phyloP scores from a whole-genome alignment of 2,113 vertebrate genomes.

The Nothobranchius furzeri region DNA sequence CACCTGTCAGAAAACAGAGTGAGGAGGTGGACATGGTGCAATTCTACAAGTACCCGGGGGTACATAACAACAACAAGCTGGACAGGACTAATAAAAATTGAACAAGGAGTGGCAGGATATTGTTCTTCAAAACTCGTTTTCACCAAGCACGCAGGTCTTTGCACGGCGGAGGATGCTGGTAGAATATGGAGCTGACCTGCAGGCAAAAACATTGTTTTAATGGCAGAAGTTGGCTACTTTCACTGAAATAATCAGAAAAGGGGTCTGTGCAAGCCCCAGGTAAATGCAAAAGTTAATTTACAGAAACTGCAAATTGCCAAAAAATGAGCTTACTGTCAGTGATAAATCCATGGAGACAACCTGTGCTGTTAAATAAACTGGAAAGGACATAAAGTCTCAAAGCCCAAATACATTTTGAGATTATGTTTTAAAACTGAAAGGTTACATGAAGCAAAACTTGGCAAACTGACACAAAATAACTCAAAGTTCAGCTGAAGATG shows the following conservation, averaged over 20 bases:
- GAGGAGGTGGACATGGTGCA: conserved; percentile 57
- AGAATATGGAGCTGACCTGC: conserved; percentile 10
- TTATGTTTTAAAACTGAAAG: neutral
- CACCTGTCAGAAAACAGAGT: conserved; percentile 62
- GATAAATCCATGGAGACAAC: neutral
- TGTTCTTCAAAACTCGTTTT: conserved; percentile 44
- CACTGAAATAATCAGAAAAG: neutral
- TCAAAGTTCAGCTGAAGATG: conserved; percentile 3
- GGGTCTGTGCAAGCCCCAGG: neutral
- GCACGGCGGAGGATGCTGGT: conserved; percentile 22
- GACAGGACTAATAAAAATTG: conserved; percentile 59
- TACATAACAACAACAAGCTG: conserved; percentile 47
- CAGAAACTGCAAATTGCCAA: neutral
- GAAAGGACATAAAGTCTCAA: neutral
- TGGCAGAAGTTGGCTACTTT: conserved; percentile 3
- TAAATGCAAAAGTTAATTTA: conserved; percentile 6
- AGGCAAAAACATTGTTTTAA: conserved; percentile 1
- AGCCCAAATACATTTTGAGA: neutral
- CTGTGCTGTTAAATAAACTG: neutral
- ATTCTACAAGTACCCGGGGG: conserved; percentile 43
- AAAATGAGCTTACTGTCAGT: neutral
- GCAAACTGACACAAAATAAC: neutral
- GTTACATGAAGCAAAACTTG: neutral
- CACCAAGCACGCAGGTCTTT: conserved; percentile 7
- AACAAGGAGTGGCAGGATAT: conserved; percentile 45